Conservation (phyloP, 2,888 invertebrate species). For the Spilosoma lubricipeda region DNA sequence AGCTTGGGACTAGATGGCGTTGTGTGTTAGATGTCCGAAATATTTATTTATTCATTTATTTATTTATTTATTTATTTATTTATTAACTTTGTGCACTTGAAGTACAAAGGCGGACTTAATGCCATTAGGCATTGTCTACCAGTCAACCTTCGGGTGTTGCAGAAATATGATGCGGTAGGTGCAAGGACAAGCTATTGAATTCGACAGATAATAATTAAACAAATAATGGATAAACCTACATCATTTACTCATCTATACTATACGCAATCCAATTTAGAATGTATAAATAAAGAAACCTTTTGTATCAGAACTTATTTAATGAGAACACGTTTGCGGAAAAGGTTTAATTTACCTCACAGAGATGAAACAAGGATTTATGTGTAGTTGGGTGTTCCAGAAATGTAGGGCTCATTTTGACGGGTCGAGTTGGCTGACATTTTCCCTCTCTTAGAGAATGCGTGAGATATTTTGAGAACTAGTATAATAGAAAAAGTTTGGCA, state of each 20-base stretch:
- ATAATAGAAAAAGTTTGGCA: neutral
- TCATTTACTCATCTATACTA: neutral
- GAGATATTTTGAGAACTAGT: neutral
- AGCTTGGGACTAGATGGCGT: too few species aligned
- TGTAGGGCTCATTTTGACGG: slow-evolving; percentile 17
- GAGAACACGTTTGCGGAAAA: slow-evolving; percentile 31
- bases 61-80: too few species aligned
- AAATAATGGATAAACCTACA: too few species aligned
- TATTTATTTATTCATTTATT: too few species aligned
- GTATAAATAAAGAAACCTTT: slow-evolving; percentile 13
- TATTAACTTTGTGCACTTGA: too few species aligned
- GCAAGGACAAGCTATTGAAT: too few species aligned
- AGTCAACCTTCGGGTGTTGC: too few species aligned
- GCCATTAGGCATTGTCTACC: too few species aligned
- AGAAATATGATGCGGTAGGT: too few species aligned
- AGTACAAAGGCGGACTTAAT: too few species aligned
- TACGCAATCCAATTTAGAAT: slow-evolving; percentile 10
- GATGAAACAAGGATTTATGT: slow-evolving; percentile 36
- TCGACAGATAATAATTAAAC: too few species aligned
- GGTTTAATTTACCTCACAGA: slow-evolving; percentile 34
- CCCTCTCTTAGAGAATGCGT: neutral
- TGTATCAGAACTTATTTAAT: slow-evolving; percentile 28
- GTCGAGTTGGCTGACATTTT: slow-evolving; percentile 29
- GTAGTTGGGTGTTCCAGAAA: slow-evolving; percentile 25
- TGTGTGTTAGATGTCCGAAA: too few species aligned